phyloP scores from a whole-genome alignment of 2,888 invertebrate genomes.

The Euplagia quadripunctaria region DNA sequence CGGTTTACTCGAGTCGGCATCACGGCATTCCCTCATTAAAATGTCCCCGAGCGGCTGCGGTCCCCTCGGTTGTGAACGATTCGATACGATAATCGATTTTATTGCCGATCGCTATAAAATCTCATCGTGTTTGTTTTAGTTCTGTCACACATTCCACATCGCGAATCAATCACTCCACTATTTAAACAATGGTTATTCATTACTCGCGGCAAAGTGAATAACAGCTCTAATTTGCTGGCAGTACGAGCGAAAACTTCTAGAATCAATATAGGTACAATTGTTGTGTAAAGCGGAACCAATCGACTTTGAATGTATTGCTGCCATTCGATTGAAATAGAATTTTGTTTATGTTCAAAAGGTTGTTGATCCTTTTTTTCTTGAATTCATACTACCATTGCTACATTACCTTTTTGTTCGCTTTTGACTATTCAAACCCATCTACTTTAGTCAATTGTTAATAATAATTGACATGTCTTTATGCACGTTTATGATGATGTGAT shows the following conservation, averaged over 20 bases:
- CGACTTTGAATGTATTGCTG: slow-evolving; percentile 50
- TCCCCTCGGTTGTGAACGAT: slow-evolving; percentile 60
- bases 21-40: slow-evolving; percentile 82
- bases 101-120: slow-evolving; percentile 77
- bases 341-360: slow-evolving; percentile 61
- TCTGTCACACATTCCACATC: slow-evolving; percentile 66
- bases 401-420: slow-evolving; percentile 1
- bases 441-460: neutral
- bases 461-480: neutral
- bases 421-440: neutral
- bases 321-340: slow-evolving; percentile 63
- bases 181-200: slow-evolving; percentile 68
- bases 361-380: slow-evolving; percentile 57
- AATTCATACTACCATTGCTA: slow-evolving; percentile 24
- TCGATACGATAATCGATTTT: slow-evolving; percentile 80
- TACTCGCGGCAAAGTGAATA: slow-evolving; percentile 53
- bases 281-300: slow-evolving; percentile 66
- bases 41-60: slow-evolving; percentile 70
- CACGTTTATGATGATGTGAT: neutral
- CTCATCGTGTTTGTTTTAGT: slow-evolving; percentile 69
- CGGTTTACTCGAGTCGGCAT: slow-evolving; percentile 62
- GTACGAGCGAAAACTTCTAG: slow-evolving; percentile 50
- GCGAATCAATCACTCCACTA: slow-evolving; percentile 73
- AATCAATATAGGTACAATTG: slow-evolving; percentile 47
- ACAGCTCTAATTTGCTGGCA: slow-evolving; percentile 64